Base-by-base conservation (phyloP, 1,140 invertebrate species). In the Trinorchestia longiramus region DNA sequence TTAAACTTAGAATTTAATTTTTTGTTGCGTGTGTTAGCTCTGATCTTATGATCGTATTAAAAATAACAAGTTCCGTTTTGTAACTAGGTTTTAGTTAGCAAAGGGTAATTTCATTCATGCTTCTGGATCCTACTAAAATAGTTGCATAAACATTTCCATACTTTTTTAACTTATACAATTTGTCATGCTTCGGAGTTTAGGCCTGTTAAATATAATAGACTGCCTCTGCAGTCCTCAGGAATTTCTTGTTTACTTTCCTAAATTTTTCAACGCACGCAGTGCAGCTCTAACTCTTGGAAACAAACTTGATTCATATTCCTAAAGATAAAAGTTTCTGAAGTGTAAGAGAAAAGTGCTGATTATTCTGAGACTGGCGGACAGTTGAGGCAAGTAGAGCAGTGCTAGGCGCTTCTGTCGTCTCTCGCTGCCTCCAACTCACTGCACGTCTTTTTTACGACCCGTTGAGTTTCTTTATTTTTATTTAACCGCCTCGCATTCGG, bases 391-490 rank as follows among this genome's bases (percentile, higher is more conserved):
- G n/a, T n/a, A n/a, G n/a, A n/a, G n/a, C n/a, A n/a, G n/a, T n/a
- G n/a, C n/a, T n/a, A n/a, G n/a, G n/a, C n/a, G n/a, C n/a, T n/a
- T n/a, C 28, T 28, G 62, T 77, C 62, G 28, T 3, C 8, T 1
- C 62, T 77, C 62, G 15, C 62, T 36, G 47, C 62, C 8, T 28
- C 28, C 36, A 36, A 23, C 62, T 11, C 62, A 77, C 62, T 77
- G 62, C 62, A 36, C 36, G 11, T 77, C 62, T 77, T 28, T 77
- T 77, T 77, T 77, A 90, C 41, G 88, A 90, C 88, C 4, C 88
- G 88, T 90, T 43, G 88, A 90, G 88, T 90, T 90, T 43, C 43
- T 90, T 90, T 90, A 42, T 41, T 42, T 90, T 90, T 43, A 15
- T 90, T 90, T 42, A 90, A 90, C 88, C 23, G 88, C 88, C 43